Evolutionary conservation across 2,888 invertebrate species (phyloP), one percentile per base, ranked within the genome.

Genomic region (Hydrotaea cyrtoneurina): DNA sequence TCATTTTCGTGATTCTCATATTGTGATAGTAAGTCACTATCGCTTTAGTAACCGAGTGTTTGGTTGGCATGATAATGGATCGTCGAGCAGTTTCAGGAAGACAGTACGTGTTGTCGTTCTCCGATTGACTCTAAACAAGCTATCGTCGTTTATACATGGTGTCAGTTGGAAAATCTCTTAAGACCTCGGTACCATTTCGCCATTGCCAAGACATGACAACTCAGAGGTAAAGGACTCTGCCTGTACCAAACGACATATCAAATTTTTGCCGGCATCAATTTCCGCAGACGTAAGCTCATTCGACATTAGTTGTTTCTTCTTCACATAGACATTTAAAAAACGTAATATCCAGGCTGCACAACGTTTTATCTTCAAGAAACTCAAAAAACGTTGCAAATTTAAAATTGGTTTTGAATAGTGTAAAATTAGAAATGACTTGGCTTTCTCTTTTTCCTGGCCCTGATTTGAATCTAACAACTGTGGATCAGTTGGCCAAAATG

Each of bases 211-310:
- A 11, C 26, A 59, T 17, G 23, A 46, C 11, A 43, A 59, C 23
- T 75, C 75, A 3, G 2, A n/a, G 0, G 46, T 17, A 19, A 46
- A 75, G 19, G n/a, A 21, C 17, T 62, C 46, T 5, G 23, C 46
- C 26, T 80, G 26, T 26, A 69, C 55, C 23, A 39, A 53, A 55
- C 69, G 75, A 78, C 80, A 69, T 66, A 75, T n/a, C 73, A 46
- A 8, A 80, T 81, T 26, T 53, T 39, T 21, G 66, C 36, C 31
- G 72, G 80, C 50, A 8, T 36, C 82, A 0, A 87, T 26, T 39
- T 85, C 82, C 4, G 59, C 75, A 1, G 85, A 82, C 10, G 84
- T 62, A n/a, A 75, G 43, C 62, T 75, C 50, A 2, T 43, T 75
- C 46, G 75, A 46, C 7, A 17, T 11, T 8, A 57, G 11, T 17